A percentile compares a stretch with the other conserved stretches of the same genome.
These are phyloP conservation scores for Lophius americanus DNA, from an alignment of 2,797 vertebrate genomes.

Conservation along the genomic window DNA sequence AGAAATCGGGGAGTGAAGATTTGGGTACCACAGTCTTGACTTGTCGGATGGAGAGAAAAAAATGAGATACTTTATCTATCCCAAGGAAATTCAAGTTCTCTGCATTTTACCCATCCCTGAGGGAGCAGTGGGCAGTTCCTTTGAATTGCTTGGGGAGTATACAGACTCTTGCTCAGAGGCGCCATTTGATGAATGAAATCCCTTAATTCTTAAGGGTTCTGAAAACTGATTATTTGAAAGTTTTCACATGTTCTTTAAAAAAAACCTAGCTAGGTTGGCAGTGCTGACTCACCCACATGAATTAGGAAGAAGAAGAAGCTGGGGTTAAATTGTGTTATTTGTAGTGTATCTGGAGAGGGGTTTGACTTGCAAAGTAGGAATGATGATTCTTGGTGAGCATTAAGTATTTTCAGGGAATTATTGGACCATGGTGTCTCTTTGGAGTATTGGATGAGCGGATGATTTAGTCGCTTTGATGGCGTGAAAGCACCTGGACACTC, in stretches of 20 bases:
- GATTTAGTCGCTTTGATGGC: conserved; percentile 33
- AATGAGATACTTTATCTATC: too few species aligned
- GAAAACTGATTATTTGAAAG: conserved; percentile 6
- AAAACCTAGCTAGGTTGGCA: neutral
- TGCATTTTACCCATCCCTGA: too few species aligned
- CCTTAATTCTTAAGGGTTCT: neutral
- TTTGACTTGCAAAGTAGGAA: neutral
- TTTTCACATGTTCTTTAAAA: neutral
- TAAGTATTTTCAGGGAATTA: conserved; percentile 1
- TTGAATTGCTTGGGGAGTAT: too few species aligned
- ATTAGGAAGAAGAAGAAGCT: neutral
- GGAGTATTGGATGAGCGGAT: conserved; percentile 16
- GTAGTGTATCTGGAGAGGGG: neutral
- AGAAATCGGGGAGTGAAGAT: conserved; percentile 33
- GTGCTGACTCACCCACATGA: neutral
- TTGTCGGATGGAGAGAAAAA: conserved; percentile 21
- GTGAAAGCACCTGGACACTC: conserved; percentile 36
- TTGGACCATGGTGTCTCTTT: neutral
- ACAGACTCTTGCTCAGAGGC: too few species aligned
- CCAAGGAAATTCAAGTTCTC: too few species aligned
- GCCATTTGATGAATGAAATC: conserved; percentile 20
- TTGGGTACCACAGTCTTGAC: conserved; percentile 30
- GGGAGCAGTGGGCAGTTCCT: too few species aligned
- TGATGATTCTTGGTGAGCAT: neutral
- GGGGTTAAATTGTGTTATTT: neutral